Evolutionary conservation across 2,888 invertebrate genomes (phyloP).

Genomic region (Tachystola acroxantha): DNA sequence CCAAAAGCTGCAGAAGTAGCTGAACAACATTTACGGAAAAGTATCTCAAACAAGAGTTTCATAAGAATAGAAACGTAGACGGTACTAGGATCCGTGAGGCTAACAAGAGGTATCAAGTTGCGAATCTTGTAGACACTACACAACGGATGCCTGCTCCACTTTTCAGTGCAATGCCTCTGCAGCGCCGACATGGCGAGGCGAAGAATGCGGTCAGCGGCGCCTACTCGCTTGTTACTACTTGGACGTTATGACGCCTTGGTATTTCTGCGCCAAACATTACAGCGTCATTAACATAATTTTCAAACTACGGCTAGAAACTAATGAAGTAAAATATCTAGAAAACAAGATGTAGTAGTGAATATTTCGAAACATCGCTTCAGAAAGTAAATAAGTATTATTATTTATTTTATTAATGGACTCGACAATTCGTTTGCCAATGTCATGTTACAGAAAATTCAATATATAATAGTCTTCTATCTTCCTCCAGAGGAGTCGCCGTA

Average conservation of each 20-base stretch:
- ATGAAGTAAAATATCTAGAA: no score
- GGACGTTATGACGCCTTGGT: conserved; percentile 32
- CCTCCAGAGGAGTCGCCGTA: no score
- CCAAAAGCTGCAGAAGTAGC: no score
- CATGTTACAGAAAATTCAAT: no score
- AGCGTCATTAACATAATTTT: conserved; percentile 15
- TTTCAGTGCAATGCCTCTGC: conserved; percentile 42
- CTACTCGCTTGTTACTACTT: conserved; percentile 30
- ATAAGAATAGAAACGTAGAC: not conserved
- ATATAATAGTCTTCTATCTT: no score
- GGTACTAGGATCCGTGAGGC: conserved; percentile 19
- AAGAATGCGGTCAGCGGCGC: conserved; percentile 68
- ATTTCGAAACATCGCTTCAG: conserved; percentile 9
- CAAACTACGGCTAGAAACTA: no score
- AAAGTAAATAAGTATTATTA: not conserved
- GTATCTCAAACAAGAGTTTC: no score
- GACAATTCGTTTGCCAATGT: no score
- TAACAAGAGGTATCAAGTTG: conserved; percentile 33
- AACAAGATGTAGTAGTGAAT: no score
- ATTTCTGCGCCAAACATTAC: conserved; percentile 15
- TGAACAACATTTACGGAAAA: no score
- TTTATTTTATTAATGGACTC: no score
- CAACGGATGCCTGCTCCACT: conserved; percentile 62
- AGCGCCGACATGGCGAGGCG: conserved; percentile 10
- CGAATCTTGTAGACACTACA: conserved; percentile 40